Evolutionary conservation across 1,140 invertebrate genomes (phyloP).

Genomic region (Adelges cooleyi): DNA sequence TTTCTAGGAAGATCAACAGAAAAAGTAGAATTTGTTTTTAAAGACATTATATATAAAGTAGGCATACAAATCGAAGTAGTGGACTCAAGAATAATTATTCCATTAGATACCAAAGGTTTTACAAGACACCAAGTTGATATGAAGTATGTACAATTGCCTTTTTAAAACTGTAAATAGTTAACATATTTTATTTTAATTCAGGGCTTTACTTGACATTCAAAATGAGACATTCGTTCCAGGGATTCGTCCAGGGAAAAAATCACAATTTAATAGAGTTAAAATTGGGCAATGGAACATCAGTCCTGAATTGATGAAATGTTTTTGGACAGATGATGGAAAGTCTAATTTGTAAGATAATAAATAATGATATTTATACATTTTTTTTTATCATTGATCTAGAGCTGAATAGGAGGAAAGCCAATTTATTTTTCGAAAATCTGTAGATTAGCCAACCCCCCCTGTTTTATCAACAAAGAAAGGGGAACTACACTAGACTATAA

Average conservation of each 20-base stretch:
- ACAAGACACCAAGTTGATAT: not conserved
- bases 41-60: constrained; percentile 15
- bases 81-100: not conserved
- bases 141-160: too few species aligned
- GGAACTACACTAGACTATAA: too few species aligned
- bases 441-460: too few species aligned
- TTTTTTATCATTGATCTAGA: too few species aligned
- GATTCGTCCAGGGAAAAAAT: not conserved
- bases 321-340: not conserved
- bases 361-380: too few species aligned
- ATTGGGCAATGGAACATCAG: not conserved
- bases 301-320: not conserved
- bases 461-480: too few species aligned
- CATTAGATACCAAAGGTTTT: not conserved
- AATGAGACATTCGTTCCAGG: constrained; percentile 7
- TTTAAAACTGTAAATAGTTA: too few species aligned
- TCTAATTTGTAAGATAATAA: constrained; percentile 2
- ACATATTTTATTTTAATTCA: not conserved
- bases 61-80: constrained; percentile 10
- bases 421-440: too few species aligned
- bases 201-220: not conserved
- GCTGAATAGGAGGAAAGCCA: too few species aligned
- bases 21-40: constrained; percentile 10
- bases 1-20: constrained; percentile 15
- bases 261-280: not conserved